phyloP scores from a whole-genome alignment of 2,888 invertebrate genomes.

The Liposcelis brunnea region DNA sequence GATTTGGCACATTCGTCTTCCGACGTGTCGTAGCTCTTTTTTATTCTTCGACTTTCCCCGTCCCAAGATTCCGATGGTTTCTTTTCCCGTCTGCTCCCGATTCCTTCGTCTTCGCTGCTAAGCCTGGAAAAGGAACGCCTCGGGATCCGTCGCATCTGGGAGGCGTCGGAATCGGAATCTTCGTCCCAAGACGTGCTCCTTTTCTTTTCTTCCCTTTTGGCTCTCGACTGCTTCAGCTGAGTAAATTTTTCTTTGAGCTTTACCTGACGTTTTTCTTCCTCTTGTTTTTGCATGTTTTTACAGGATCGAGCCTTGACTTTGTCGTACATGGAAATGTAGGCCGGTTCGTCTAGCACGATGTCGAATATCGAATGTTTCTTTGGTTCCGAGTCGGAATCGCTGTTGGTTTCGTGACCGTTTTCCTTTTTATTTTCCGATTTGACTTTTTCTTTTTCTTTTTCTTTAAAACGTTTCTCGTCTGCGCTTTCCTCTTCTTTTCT shows the following conservation, averaged over 20 bases:
- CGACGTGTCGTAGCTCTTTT: background rate
- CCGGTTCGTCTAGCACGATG: conserved; percentile 73
- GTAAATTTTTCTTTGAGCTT: conserved; percentile 81
- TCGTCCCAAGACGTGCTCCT: conserved; percentile 78
- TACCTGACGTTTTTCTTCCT: conserved; percentile 70
- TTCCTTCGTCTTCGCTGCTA: conserved; percentile 3
- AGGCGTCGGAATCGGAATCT: conserved; percentile 43
- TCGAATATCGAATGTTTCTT: conserved; percentile 86
- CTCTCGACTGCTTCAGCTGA: conserved; percentile 70
- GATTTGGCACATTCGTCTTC: background rate
- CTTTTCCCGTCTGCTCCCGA: background rate
- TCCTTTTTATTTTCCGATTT: conserved; percentile 16
- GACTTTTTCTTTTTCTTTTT: conserved; percentile 16
- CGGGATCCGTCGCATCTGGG: background rate
- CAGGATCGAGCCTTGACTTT: conserved; percentile 89
- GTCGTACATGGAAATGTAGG: conserved; percentile 94
- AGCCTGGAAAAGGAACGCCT: background rate
- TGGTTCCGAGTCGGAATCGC: conserved; percentile 56
- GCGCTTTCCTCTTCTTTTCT: conserved; percentile 17
- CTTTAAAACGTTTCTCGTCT: conserved; percentile 18
- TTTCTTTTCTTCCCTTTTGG: conserved; percentile 77
- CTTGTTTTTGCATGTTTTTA: conserved; percentile 83
- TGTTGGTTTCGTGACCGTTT: conserved; percentile 23
- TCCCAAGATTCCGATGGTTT: conserved; percentile 3
- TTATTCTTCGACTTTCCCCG: background rate